Evolutionary conservation across 1,140 invertebrate genomes (phyloP).

Genomic region (Drosophila ogumai): DNA sequence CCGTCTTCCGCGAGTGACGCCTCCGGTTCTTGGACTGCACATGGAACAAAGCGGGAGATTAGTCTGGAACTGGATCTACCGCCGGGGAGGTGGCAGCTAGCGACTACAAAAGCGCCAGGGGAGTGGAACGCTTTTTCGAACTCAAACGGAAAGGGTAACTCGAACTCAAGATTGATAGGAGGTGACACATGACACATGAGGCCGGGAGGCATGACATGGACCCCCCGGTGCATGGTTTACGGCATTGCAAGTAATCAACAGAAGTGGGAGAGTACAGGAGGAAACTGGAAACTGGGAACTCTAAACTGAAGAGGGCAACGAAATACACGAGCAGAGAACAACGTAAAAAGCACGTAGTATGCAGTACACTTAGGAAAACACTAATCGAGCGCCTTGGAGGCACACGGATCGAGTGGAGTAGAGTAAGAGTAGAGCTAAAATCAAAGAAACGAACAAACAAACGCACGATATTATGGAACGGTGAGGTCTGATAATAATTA

Average conservation of each 20-base stretch:
- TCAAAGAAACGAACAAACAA: constrained; percentile 83
- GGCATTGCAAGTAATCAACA: constrained; percentile 70
- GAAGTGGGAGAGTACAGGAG: not conserved
- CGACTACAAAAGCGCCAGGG: constrained; percentile 74
- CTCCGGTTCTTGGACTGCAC: constrained; percentile 86
- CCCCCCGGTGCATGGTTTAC: constrained; percentile 27
- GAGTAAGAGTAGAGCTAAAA: constrained; percentile 73
- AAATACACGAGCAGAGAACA: constrained; percentile 61
- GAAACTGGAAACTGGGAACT: not conserved
- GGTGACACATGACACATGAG: constrained; percentile 50
- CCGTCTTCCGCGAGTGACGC: constrained; percentile 87
- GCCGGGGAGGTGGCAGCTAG: constrained; percentile 41
- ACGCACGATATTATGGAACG: constrained; percentile 87
- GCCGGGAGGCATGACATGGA: constrained; percentile 29
- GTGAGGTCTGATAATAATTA: constrained; percentile 85
- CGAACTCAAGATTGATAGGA: constrained; percentile 59
- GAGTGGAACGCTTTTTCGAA: constrained; percentile 60
- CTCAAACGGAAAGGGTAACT: constrained; percentile 47
- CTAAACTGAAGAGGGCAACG: constrained; percentile 22
- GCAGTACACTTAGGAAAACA: constrained; percentile 60
- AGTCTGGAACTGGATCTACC: constrained; percentile 18
- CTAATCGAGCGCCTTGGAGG: constrained; percentile 42
- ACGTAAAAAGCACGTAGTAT: constrained; percentile 76
- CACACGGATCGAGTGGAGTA: constrained; percentile 18
- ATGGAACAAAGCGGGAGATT: constrained; percentile 75